Percentiles rank a stretch among this genome's conserved stretches.
These are phyloP conservation scores for Mobula hypostoma DNA, from an alignment of 2,113 vertebrate genomes.

Conservation along the genomic window DNA sequence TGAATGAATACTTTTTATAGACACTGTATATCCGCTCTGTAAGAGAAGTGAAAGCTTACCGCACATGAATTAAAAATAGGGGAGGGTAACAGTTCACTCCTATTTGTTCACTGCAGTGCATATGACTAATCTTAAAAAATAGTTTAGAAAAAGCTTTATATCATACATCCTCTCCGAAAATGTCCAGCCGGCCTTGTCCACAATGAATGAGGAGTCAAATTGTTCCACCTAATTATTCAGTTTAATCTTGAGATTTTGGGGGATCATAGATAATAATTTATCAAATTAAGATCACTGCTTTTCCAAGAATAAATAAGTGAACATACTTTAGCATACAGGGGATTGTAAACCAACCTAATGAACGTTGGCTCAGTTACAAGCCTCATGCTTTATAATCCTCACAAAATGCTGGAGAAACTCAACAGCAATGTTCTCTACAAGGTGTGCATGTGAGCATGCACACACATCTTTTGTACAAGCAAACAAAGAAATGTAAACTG, in stretches of 20 bases:
- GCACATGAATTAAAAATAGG: too few species aligned
- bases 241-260: neutral
- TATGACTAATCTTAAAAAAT: neutral
- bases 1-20: too few species aligned
- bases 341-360: too few species aligned
- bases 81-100: neutral
- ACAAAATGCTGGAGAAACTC: too few species aligned
- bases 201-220: neutral
- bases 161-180: neutral
- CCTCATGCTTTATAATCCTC: too few species aligned
- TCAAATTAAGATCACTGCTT: neutral
- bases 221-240: neutral
- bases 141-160: neutral
- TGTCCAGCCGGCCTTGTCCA: neutral
- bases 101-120: neutral
- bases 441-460: too few species aligned
- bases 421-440: too few species aligned
- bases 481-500: too few species aligned
- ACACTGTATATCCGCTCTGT: neutral
- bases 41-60: neutral
- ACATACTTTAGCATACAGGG: neutral
- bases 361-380: too few species aligned
- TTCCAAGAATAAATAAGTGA: neutral
- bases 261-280: neutral
- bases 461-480: too few species aligned